Percentiles rank a stretch among this genome's conserved stretches.
These are phyloP conservation scores for Labeo calbasu DNA, from an alignment of 2,797 vertebrate species.

Conservation along the genomic window DNA sequence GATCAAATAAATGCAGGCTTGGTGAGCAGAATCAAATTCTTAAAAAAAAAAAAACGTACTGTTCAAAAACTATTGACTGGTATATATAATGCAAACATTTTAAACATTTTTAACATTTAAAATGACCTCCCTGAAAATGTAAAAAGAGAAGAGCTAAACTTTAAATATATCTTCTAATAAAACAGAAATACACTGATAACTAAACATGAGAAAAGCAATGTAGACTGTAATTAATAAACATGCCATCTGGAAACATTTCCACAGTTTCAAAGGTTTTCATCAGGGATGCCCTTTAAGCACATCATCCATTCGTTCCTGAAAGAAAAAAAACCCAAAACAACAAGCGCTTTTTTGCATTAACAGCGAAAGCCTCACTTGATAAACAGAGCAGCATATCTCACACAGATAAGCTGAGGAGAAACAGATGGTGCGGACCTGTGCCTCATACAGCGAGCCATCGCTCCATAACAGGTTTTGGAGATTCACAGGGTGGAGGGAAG, in stretches of 20 bases:
- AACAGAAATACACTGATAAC: neutral
- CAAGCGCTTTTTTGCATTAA: slow-evolving; percentile 10
- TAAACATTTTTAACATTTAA: no score
- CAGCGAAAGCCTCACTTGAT: slow-evolving; percentile 26
- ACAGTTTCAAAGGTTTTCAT: slow-evolving; percentile 8
- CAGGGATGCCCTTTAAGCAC: slow-evolving; percentile 17
- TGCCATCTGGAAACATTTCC: neutral
- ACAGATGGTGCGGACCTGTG: slow-evolving; percentile 49
- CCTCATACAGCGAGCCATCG: slow-evolving; percentile 39
- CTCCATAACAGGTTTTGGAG: slow-evolving; percentile 46
- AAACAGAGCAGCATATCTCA: slow-evolving; percentile 49
- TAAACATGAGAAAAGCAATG: neutral
- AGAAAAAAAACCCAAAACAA: neutral
- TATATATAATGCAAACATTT: no score
- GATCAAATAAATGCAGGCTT: no score
- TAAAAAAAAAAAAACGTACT: no score
- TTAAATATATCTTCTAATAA: neutral
- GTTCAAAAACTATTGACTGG: no score
- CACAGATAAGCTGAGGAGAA: slow-evolving; percentile 51
- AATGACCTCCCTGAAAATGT: no score
- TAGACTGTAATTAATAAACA: neutral
- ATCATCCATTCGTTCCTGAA: slow-evolving; percentile 13
- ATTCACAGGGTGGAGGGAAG: slow-evolving; percentile 37
- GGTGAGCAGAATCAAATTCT: no score
- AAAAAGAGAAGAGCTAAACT: neutral